Base-by-base conservation (phyloP, 2,888 invertebrate genomes). In the Hofmannophila pseudospretella region DNA sequence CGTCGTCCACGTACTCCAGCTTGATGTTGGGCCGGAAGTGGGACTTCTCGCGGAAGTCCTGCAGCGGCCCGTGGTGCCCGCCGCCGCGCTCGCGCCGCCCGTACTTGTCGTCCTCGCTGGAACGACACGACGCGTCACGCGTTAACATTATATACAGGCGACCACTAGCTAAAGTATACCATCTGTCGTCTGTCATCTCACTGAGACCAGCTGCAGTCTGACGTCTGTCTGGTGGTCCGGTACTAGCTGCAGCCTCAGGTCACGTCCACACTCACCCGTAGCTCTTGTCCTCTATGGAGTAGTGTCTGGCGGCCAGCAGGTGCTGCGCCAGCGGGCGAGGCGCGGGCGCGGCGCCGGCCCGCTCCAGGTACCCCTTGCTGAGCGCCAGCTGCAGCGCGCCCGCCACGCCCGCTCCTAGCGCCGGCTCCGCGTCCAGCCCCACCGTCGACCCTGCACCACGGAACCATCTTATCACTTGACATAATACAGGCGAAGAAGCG, bases 1-100 rank as follows among this genome's bases (percentile, higher is more conserved):
- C 95, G 67, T 98, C 98, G 80, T 99, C 99, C 48, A 97, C 96
- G 75, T 99, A 99, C 70, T 98, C 97, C 58, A 99, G 86, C 79
- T 27, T 27, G 25, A 98, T 94, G 72, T 95, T 95, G 1, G 98
- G 98, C 63, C 95, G 94, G 78, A 97, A 98, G 41, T 90, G 88
- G 35, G 93, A 92, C 74, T 96, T 96, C 71, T 99, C 97, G 67
- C 93, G 94, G 82, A 99, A 99, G 42, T 98, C 97, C 44, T 91
- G 91, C 36, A 95, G 92, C 16, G 97, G 96, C 0, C 97, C 98
- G 66, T 68, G 51, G 57, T 93, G 94, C 33, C 90, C 94, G 36
- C 58, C 62, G 35, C 58, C 62, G 63, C 90, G 91, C 88, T 91
- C 95, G 49, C 93, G 89, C 20, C 90, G 90, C 3, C 92, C 91